Conservation (phyloP, 2,888 invertebrate genomes). For the Anorthoa munda region DNA sequence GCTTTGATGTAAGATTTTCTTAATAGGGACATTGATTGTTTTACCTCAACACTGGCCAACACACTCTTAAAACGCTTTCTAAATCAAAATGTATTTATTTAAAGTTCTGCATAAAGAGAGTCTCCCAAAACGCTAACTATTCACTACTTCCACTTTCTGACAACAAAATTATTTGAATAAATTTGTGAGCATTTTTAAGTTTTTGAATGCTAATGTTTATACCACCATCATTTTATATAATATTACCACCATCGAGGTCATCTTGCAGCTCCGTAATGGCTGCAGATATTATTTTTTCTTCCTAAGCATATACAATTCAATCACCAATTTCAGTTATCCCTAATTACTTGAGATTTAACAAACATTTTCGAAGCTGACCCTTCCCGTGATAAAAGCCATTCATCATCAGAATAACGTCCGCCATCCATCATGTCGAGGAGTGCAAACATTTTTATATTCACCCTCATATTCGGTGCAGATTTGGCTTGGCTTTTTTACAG, state of each 20-base stretch:
- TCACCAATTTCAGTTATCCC: background rate
- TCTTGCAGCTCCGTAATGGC: background rate
- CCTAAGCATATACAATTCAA: background rate
- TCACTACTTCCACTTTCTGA: background rate
- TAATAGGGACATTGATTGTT: background rate
- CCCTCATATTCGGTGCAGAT: constrained; percentile 19
- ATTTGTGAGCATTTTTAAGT: background rate
- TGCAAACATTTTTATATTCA: constrained; percentile 47
- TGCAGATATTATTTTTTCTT: background rate
- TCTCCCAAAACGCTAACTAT: too few relatives aligned
- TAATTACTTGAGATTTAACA: constrained; percentile 30
- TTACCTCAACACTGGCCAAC: background rate
- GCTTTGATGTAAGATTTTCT: constrained; percentile 2
- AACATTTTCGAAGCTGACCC: constrained; percentile 34
- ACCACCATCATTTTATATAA: too few relatives aligned
- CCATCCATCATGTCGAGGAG: constrained; percentile 41
- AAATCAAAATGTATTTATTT: too few relatives aligned
- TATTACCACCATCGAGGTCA: background rate
- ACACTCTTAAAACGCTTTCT: background rate
- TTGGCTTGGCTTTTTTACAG: background rate
- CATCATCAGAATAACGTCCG: constrained; percentile 37
- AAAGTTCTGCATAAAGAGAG: too few relatives aligned
- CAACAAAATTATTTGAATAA: background rate
- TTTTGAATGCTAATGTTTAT: background rate
- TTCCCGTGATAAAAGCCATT: constrained; percentile 33